Evolutionary conservation across 2,888 invertebrate species (phyloP).

Genomic region (Entomobrya multifasciata): DNA sequence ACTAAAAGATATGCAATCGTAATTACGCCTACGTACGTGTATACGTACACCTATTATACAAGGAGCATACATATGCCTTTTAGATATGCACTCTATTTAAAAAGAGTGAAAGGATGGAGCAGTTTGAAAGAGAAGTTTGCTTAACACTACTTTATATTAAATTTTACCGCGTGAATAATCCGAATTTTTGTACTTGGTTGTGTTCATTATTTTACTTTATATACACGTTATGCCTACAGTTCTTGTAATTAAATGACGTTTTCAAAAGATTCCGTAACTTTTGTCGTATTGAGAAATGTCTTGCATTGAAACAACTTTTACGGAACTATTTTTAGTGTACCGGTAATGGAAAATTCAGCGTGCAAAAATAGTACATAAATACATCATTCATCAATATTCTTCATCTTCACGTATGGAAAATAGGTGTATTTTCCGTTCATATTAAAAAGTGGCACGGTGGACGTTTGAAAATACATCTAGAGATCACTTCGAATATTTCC

Average conservation of each 20-base stretch:
- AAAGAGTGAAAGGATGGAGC: constrained; percentile 49
- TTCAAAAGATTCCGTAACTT: too few species aligned
- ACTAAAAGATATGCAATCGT: too few species aligned
- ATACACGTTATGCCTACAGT: too few species aligned
- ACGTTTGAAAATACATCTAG: constrained; percentile 37
- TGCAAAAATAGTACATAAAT: constrained; percentile 31
- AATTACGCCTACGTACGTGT: too few species aligned
- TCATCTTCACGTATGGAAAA: constrained; percentile 37
- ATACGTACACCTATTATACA: neutral
- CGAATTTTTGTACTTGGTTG: constrained; percentile 32
- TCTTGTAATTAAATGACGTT: too few species aligned
- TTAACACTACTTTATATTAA: neutral
- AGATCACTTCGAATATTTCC: neutral
- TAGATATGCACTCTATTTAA: constrained; percentile 7
- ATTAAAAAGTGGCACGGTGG: constrained; percentile 59
- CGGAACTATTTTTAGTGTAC: too few species aligned
- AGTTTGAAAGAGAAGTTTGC: constrained; percentile 60
- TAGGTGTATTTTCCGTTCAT: neutral
- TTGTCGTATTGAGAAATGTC: too few species aligned
- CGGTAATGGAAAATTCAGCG: constrained; percentile 7
- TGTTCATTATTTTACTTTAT: neutral
- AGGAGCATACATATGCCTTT: too few species aligned
- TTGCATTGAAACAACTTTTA: too few species aligned
- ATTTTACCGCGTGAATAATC: too few species aligned
- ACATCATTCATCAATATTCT: neutral